Evolutionary conservation across 2,888 invertebrate species (phyloP), one percentile per base, ranked within the genome.

Genomic region (Branchipolynoe longqiensis): DNA sequence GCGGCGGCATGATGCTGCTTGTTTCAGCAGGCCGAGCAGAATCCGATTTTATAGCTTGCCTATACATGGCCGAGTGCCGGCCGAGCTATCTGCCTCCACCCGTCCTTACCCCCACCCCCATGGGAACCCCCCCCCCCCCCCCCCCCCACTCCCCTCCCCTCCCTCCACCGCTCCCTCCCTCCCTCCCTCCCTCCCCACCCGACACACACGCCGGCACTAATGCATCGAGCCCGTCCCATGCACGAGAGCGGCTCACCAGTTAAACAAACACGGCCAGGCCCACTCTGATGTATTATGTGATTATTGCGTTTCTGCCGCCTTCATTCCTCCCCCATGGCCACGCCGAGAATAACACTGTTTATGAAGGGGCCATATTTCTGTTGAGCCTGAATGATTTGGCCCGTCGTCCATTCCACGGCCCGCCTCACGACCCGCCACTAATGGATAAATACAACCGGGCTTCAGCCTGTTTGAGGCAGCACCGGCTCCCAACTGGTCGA

Each of bases 241-340:
- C 69, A 69, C 69, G 69, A 31, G 3, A 69, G 33, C 14, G 69
- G 18, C 18, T 38, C n/a, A 38, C 33, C 69, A 69, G 69, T 69
- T 69, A 69, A 69, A 69, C 69, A 69, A 69, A 69, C 69, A 69
- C 36, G 33, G 6, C 36, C 4, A 12, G 18, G 69, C 36, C 69
- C 69, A 22, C 18, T 22, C 69, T 69, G 69, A 69, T 69, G 69
- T 69, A 69, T 69, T 33, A 69, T 69, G 69, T 69, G 69, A 69
- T 69, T 69, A 69, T 69, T 69, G 38, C 38, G n/a, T 69, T 38
- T 38, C 33, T 38, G 38, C 69, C 38, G 69, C 69, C 25, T 38
- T 36, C 36, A 48, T 8, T 48, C 69, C 25, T 69, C 38, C 38
- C 69, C 33, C 38, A 38, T 22, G 69, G 14, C n/a, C 62, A 12